phyloP scores from a whole-genome alignment of 2,113 vertebrate genomes.

The Romanogobio albipinnatus region DNA sequence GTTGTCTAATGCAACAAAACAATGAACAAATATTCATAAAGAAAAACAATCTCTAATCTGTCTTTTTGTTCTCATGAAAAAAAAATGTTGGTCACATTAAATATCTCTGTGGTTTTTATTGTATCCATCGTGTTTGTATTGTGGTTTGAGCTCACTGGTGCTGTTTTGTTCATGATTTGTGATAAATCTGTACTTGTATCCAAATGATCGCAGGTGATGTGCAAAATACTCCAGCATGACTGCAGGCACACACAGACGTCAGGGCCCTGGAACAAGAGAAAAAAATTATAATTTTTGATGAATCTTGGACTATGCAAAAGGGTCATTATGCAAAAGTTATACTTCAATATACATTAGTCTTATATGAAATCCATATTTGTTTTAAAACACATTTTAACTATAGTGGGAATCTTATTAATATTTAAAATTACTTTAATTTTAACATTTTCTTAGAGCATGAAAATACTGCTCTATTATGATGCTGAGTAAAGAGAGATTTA shows the following conservation, averaged over 20 bases:
- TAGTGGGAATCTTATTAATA: background rate
- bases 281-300: background rate
- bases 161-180: background rate
- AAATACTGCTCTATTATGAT: background rate
- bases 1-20: background rate
- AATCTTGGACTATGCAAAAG: background rate
- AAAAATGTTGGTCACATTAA: background rate
- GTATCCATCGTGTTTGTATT: background rate
- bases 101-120: background rate
- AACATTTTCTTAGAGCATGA: background rate
- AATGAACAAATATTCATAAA: background rate
- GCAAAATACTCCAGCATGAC: background rate
- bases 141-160: background rate
- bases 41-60: background rate
- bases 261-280: background rate
- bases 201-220: background rate
- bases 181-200: conserved; percentile 2
- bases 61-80: background rate
- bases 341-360: background rate
- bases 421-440: background rate
- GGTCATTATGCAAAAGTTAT: background rate
- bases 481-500: background rate
- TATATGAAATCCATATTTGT: too few species aligned
- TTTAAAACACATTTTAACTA: too few species aligned
- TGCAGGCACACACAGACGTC: background rate